Percentiles rank a stretch among this genome's conserved stretches.
Evolutionary conservation across 1,140 invertebrate genomes (phyloP).

Genomic region (Drusus annulatus): DNA sequence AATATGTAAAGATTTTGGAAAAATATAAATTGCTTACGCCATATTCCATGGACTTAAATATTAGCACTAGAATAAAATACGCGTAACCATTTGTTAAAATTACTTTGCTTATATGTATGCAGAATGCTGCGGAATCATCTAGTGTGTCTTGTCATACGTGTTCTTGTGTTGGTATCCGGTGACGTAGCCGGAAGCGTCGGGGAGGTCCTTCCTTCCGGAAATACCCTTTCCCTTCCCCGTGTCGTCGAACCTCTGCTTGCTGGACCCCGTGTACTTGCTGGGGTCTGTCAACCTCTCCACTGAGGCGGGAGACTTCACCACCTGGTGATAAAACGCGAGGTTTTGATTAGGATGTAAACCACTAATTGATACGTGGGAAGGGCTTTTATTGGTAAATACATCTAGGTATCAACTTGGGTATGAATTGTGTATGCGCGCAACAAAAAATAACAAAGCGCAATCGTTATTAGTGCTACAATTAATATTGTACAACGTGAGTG

Average conservation of each 20-base stretch:
- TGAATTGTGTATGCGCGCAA: no score
- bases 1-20: conserved; percentile 28
- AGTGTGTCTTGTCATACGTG: conserved; percentile 76
- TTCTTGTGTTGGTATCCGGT: conserved; percentile 92
- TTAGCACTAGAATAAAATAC: conserved; percentile 6
- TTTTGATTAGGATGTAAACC: background rate
- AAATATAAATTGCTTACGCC: conserved; percentile 37
- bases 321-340: conserved; percentile 60
- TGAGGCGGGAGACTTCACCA: conserved; percentile 80
- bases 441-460: no score
- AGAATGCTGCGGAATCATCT: conserved; percentile 54
- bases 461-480: no score
- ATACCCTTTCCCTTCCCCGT: conserved; percentile 91
- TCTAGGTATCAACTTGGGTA: no score
- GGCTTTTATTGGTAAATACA: no score
- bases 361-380: no score
- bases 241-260: conserved; percentile 91
- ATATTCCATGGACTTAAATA: conserved; percentile 13
- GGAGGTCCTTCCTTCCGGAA: conserved; percentile 85
- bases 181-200: conserved; percentile 88
- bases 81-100: conserved; percentile 16
- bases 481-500: no score
- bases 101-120: background rate
- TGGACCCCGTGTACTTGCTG: conserved; percentile 92
- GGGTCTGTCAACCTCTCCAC: conserved; percentile 92